Base-by-base conservation (phyloP, 2,888 invertebrate genomes). In the Homarus gammarus region DNA sequence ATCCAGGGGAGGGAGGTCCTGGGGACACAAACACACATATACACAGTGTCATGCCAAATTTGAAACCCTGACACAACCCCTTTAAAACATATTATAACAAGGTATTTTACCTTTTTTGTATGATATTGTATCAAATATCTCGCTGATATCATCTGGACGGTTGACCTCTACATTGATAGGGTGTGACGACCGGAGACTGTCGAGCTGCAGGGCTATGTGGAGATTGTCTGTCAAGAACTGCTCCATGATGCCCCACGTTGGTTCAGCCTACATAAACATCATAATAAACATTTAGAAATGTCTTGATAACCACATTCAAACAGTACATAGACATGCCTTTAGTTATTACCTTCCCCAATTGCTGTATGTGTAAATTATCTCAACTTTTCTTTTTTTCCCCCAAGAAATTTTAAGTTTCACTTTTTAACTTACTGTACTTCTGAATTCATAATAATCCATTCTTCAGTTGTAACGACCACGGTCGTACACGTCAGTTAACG, bases 41-140 rank as follows among this genome's bases (percentile, higher is more conserved):
- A n/a, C n/a, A n/a, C n/a, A n/a, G n/a, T n/a, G n/a, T n/a, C n/a
- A n/a, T n/a, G n/a, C n/a, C n/a, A n/a, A n/a, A n/a, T n/a, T n/a
- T n/a, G n/a, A n/a, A 44, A 44, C 44, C 12, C 44, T 44, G 44
- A 44, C n/a, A n/a, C n/a, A n/a, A n/a, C n/a, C n/a, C n/a, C n/a
- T n/a, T n/a, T n/a, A n/a, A n/a, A n/a, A n/a, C n/a, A n/a, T n/a
- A n/a, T n/a, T n/a, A n/a, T n/a, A n/a, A n/a, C n/a, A n/a, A n/a
- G n/a, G n/a, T n/a, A n/a, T n/a, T n/a, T 84, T 93, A 96, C 96
- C 97, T 95, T 98, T 98, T 79, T 96, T 96, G 93, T 98, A 98
- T 0, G 98, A 98, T 92, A 98, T 98, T 88, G 96, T 95, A 93
- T 98, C 97, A 93, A 97, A 97, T 78, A 97, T 97, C 93, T 98